Evolutionary conservation across 2,888 invertebrate genomes (phyloP).

Genomic region (Mystacides longicornis): DNA sequence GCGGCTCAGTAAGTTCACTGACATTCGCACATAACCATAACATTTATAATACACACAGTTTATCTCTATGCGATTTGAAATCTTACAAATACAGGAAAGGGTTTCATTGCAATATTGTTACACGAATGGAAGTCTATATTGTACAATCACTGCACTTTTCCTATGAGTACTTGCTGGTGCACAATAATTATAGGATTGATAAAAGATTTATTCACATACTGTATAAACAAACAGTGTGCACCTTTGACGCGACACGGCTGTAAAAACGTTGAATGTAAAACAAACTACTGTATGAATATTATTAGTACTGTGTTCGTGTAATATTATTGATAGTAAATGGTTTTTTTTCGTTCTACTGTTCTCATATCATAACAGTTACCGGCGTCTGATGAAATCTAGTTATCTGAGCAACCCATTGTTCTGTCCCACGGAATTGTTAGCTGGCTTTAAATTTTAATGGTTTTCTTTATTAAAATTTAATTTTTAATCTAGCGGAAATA

Average conservation of each 20-base stretch:
- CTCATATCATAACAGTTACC: too few species aligned
- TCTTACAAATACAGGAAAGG: background rate
- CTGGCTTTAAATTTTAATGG: background rate
- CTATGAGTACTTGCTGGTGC: too few species aligned
- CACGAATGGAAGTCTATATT: background rate
- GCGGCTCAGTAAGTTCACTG: background rate
- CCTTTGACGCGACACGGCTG: too few species aligned
- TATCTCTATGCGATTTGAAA: constrained; percentile 2
- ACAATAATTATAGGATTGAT: too few species aligned
- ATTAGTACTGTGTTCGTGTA: too few species aligned
- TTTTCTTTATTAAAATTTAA: background rate
- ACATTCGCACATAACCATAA: background rate
- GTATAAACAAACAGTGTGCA: too few species aligned
- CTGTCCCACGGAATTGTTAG: background rate
- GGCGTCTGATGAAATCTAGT: background rate
- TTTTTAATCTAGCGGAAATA: background rate
- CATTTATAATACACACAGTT: background rate
- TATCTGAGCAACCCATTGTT: background rate
- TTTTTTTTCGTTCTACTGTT: too few species aligned
- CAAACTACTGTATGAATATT: too few species aligned
- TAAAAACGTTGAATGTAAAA: too few species aligned
- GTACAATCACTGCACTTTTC: background rate
- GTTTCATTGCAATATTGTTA: background rate
- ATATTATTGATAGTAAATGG: too few species aligned
- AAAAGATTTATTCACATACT: too few species aligned